phyloP scores from a whole-genome alignment of 2,113 vertebrate genomes.

The Probosciger aterrimus region DNA sequence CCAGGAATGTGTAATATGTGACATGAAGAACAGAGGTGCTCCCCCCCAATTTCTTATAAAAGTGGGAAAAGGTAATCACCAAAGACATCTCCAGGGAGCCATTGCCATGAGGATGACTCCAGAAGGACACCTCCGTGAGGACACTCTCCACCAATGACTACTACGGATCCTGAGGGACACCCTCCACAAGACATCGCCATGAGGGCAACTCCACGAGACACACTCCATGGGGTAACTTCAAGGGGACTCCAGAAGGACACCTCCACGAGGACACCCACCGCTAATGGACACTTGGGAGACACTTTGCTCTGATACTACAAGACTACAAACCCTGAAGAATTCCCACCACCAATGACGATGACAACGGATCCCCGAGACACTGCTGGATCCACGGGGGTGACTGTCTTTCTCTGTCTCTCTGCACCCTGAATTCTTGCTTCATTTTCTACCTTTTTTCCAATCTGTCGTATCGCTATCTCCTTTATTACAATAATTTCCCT shows the following conservation, averaged over 20 bases:
- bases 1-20: too few species aligned
- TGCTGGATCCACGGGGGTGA: background rate
- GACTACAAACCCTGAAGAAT: background rate
- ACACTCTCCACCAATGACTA: background rate
- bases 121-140: background rate
- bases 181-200: background rate
- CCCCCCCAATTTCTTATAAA: too few species aligned
- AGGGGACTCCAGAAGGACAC: background rate
- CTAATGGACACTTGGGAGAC: background rate
- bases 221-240: background rate
- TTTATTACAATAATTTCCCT: background rate
- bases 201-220: background rate
- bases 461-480: background rate
- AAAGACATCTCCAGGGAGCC: too few species aligned
- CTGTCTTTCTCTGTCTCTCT: background rate
- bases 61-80: too few species aligned
- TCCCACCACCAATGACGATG: background rate
- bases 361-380: background rate
- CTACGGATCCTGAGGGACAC: background rate
- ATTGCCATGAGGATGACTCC: too few species aligned
- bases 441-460: background rate
- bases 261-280: background rate
- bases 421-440: background rate
- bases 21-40: too few species aligned
- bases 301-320: background rate